Evolutionary conservation across 2,113 vertebrate genomes (phyloP).

Genomic region (Tupaia chinensis): DNA sequence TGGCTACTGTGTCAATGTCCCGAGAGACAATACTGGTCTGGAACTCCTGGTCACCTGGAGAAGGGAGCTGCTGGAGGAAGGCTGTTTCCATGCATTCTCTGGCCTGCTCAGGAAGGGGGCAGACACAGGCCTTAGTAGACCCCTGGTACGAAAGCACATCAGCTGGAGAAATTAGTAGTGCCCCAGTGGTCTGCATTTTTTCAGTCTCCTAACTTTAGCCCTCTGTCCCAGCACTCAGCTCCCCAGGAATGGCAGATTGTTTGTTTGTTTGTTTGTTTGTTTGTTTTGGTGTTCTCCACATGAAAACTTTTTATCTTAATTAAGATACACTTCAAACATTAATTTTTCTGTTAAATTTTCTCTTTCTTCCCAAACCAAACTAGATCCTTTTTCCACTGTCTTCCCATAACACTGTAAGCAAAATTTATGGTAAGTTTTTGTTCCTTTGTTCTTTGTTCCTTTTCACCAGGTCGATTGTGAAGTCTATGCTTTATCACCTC

Average conservation of each 20-base stretch:
- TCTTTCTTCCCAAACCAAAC: background rate
- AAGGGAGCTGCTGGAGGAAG: too few species aligned
- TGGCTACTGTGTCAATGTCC: too few species aligned
- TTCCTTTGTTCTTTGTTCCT: background rate
- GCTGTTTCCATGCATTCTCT: too few species aligned
- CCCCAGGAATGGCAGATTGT: background rate
- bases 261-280: background rate
- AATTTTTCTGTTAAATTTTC: slow-evolving; percentile 25
- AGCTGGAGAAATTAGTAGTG: too few species aligned
- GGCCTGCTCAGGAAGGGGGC: too few species aligned
- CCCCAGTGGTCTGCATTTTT: too few species aligned
- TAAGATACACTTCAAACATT: background rate
- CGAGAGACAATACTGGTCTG: too few species aligned
- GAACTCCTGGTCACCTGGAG: too few species aligned
- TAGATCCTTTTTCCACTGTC: background rate
- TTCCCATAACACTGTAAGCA: background rate
- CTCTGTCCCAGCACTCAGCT: too few species aligned
- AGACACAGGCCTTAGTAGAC: too few species aligned
- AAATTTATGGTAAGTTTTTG: background rate
- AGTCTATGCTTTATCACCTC: background rate
- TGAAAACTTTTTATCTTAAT: slow-evolving; percentile 14
- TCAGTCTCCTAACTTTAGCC: too few species aligned
- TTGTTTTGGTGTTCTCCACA: background rate
- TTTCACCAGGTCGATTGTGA: background rate
- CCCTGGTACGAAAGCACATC: too few species aligned